Conservation (phyloP, 2,888 invertebrate species). For the Cryptus viduatorius region DNA sequence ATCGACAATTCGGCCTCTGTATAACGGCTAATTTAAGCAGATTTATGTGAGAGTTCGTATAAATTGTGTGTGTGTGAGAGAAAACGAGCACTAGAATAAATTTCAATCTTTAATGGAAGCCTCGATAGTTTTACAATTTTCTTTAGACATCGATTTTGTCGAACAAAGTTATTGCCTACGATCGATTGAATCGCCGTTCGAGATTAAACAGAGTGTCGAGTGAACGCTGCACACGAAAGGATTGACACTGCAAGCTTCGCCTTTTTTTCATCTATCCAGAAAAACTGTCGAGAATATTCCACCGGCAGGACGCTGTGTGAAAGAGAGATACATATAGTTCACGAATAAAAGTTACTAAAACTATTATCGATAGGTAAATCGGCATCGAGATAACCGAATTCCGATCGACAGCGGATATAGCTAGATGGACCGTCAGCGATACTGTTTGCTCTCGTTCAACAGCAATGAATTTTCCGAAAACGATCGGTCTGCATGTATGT, state of each 20-base stretch:
- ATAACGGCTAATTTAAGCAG: constrained; percentile 28
- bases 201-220: neutral
- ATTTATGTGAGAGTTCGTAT: constrained; percentile 3
- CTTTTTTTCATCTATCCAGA: neutral
- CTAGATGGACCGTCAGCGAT: neutral
- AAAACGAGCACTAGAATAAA: neutral
- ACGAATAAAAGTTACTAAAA: neutral
- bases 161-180: neutral
- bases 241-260: neutral
- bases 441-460: constrained; percentile 1
- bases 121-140: neutral
- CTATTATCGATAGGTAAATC: constrained; percentile 6
- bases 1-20: constrained; percentile 4
- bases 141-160: neutral
- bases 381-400: constrained; percentile 5
- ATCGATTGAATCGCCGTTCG: neutral
- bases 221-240: neutral
- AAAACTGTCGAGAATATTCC: neutral
- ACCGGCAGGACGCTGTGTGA: neutral
- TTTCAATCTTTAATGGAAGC: neutral
- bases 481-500: constrained; percentile 6
- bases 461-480: constrained; percentile 10
- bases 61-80: neutral
- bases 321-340: neutral
- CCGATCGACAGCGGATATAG: neutral